Conservation (phyloP, 2,113 vertebrate genomes). For the Aythya baeri region DNA sequence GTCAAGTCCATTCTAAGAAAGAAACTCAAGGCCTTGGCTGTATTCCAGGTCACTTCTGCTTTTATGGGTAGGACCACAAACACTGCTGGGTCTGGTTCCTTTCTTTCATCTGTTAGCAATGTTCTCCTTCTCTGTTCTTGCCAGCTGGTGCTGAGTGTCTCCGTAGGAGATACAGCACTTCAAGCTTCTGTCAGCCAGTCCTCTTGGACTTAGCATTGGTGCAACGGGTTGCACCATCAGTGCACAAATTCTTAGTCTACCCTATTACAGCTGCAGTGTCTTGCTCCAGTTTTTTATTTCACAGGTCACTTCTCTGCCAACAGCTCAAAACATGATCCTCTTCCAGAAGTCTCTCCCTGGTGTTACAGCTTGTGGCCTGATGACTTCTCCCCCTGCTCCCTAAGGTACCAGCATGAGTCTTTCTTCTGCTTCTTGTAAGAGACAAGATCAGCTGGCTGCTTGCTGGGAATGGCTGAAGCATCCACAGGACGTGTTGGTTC, state of each 20-base stretch:
- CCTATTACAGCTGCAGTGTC: not conserved
- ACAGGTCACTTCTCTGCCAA: not conserved
- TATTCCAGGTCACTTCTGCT: not conserved
- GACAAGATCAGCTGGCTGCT: not conserved
- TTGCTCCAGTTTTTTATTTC: not conserved
- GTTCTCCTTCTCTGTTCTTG: not conserved
- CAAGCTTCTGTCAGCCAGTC: not conserved
- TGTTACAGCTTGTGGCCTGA: not conserved
- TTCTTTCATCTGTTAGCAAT: not conserved
- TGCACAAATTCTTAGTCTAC: not conserved
- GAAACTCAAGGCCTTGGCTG: not conserved
- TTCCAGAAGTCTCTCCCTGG: not conserved
- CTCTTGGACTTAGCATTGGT: not conserved
- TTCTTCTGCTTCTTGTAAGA: not conserved
- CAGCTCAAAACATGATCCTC: not conserved
- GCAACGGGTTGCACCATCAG: not conserved
- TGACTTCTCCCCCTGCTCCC: not conserved
- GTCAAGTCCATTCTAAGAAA: not conserved
- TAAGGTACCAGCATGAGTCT: not conserved
- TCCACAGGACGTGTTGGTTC: not conserved
- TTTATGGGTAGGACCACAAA: not conserved
- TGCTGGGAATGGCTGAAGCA: not conserved
- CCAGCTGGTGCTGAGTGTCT: not conserved
- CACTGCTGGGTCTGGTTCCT: not conserved
- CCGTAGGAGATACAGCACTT: not conserved